Conservation (phyloP, 2,797 vertebrate genomes). For the Acropternis orthonyx region DNA sequence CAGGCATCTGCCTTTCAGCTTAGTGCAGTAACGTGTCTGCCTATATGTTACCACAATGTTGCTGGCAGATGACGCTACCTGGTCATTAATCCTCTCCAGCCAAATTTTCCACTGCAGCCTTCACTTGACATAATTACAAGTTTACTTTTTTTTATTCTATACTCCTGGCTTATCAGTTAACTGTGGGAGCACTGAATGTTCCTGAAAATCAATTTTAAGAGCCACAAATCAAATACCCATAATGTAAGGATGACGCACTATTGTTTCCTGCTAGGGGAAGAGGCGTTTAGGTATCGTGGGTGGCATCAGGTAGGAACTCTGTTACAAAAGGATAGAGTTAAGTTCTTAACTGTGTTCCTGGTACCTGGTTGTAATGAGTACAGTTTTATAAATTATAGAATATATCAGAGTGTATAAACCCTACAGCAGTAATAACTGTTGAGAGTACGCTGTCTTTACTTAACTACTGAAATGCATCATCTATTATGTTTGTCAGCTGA, state of each 20-base stretch:
- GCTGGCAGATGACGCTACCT: not conserved
- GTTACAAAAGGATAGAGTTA: not conserved
- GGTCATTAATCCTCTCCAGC: not conserved
- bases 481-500: conserved; percentile 77
- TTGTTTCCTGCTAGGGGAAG: not conserved
- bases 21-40: not conserved
- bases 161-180: not conserved
- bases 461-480: not conserved
- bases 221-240: not conserved
- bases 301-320: not conserved
- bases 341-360: rapidly evolving
- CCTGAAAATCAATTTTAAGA: not conserved
- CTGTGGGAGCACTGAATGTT: not conserved
- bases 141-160: no score
- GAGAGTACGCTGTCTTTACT: not conserved
- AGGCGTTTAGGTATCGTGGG: not conserved
- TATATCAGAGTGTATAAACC: not conserved
- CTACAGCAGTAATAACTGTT: not conserved
- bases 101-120: not conserved
- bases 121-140: not conserved
- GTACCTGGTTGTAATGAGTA: not conserved
- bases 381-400: not conserved
- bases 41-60: not conserved
- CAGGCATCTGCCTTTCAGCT: not conserved
- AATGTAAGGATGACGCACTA: not conserved